Evolutionary conservation across 2,113 vertebrate genomes (phyloP), one percentile per base, ranked within the genome.

Genomic region (Gavialis gangeticus): DNA sequence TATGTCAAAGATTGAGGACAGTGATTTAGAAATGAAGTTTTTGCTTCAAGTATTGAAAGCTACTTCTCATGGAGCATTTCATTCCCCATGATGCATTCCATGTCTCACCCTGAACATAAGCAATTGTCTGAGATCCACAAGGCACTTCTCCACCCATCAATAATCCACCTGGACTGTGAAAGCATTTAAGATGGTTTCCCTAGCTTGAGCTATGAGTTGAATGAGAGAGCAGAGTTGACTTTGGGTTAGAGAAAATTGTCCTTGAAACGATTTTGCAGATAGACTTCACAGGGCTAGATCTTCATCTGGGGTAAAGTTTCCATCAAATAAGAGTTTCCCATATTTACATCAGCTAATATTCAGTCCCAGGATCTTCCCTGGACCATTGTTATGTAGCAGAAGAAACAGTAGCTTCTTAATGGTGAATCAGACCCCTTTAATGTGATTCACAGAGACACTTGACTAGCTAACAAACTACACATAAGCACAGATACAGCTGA

Each of bases 1-100:
- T 94, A 37, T 80, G 86, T 88, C 89, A 54, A 78, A 90, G 82
- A 24, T 90, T 81, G 46, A 88, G 84, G 82, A 92, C 56, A 91
- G 92, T 59, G 28, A 27, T 12, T 63, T 94, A 46, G 56, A 95
- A 82, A 80, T 77, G 54, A 54, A 58, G 64, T 73, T 86, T 91
- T 34, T 63, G 87, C 56, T 64, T 93, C 1, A 3, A 85, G 27
- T 75, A n/a, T 93, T 78, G 34, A n/a, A 91, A 89, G n/a, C 63
- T 57, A 73, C 69, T 28, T 60, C 30, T 22, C 12, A 21, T 22
- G 69, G 55, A 46, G 54, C 59, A 82, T 62, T 58, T 64, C 13
- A 12, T 90, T 92, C 93, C 55, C 37, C n/a, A 2, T 55, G 18
- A 16, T 77, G 77, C 25, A 57, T 66, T 90, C 79, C 59, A 60